phyloP scores from a whole-genome alignment of 1,140 invertebrate genomes.

The Tenebrio molitor region DNA sequence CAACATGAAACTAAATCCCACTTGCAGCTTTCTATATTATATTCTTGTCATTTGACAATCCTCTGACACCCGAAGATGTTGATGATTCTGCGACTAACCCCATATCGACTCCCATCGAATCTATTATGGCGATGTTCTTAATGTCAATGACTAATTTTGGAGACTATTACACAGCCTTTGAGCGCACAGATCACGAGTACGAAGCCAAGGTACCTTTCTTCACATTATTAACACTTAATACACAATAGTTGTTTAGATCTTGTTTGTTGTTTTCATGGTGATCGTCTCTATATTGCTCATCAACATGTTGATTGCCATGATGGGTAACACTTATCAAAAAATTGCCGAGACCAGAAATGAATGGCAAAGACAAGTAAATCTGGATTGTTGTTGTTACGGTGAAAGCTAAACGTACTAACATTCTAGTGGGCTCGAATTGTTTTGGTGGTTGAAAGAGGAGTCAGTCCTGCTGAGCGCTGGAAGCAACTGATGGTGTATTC shows the following conservation, averaged over 20 bases:
- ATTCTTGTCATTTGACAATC: conserved; percentile 89
- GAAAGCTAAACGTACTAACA: conserved; percentile 22
- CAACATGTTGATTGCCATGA: conserved; percentile 99
- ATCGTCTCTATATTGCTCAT: conserved; percentile 95
- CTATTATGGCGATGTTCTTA: conserved; percentile 96
- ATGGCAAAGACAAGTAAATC: conserved; percentile 93
- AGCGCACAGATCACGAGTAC: conserved; percentile 87
- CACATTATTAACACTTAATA: too few relatives aligned
- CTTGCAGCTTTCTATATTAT: conserved; percentile 90
- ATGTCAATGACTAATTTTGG: conserved; percentile 98
- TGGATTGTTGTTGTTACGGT: neutral
- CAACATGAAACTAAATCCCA: too few relatives aligned
- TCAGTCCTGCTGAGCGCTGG: conserved; percentile 87
- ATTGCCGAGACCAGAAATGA: conserved; percentile 98
- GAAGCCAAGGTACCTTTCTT: conserved; percentile 82
- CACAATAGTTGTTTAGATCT: conserved; percentile 76
- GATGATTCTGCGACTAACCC: conserved; percentile 85
- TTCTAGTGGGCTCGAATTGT: conserved; percentile 96
- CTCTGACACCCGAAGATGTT: conserved; percentile 76
- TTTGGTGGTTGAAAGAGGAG: conserved; percentile 95
- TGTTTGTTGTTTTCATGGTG: conserved; percentile 97
- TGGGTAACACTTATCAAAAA: conserved; percentile 99
- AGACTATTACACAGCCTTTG: conserved; percentile 92
- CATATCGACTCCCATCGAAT: conserved; percentile 91
- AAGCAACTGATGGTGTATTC: conserved; percentile 92